Percentiles rank a stretch among this genome's conserved stretches.
These are phyloP conservation scores for Heliconius cydno DNA, from an alignment of 2,888 invertebrate genomes.

Conservation along the genomic window DNA sequence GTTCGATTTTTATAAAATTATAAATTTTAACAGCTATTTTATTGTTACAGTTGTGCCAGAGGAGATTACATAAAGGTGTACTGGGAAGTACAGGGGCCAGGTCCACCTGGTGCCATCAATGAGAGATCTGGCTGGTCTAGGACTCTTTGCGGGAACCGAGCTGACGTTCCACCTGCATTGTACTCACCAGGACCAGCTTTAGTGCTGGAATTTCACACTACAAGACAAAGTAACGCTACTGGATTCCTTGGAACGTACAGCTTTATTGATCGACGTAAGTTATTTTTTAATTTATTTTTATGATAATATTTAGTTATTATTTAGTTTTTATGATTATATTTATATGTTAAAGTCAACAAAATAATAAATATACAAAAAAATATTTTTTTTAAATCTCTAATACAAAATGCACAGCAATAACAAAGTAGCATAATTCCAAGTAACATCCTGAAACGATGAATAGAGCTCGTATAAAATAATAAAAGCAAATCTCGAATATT, in stretches of 20 bases:
- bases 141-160: constrained; percentile 87
- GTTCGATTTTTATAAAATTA: neutral
- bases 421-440: neutral
- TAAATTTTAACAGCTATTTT: neutral
- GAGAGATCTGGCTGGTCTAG: constrained; percentile 90
- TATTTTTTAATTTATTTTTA: constrained; percentile 19
- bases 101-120: constrained; percentile 88
- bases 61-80: constrained; percentile 91
- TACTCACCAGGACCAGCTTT: constrained; percentile 90
- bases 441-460: constrained; percentile 23
- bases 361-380: no score
- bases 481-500: constrained; percentile 35
- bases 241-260: constrained; percentile 90
- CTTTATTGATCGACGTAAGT: constrained; percentile 90
- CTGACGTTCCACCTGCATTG: constrained; percentile 87
- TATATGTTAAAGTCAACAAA: no score
- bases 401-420: neutral
- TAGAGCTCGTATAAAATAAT: constrained; percentile 41
- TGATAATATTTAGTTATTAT: no score
- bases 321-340: no score
- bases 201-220: constrained; percentile 89
- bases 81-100: constrained; percentile 88
- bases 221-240: constrained; percentile 80
- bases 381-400: neutral
- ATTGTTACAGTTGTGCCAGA: constrained; percentile 87